These are phyloP conservation scores for Chaunax sp. DNA, from an alignment of 2,797 vertebrate genomes.

Conservation along the genomic window DNA sequence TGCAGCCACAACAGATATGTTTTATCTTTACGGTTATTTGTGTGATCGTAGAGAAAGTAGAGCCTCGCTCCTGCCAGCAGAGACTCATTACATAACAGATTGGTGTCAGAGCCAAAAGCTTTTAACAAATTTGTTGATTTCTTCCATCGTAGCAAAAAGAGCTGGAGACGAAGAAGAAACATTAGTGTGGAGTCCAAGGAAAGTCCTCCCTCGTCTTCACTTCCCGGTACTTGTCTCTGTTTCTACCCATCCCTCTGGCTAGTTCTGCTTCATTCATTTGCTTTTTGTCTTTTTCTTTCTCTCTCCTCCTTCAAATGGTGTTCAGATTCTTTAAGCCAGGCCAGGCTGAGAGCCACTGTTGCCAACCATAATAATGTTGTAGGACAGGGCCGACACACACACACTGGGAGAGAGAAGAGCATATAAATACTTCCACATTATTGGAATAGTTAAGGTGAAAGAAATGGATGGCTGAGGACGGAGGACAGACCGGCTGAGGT, in stretches of 20 bases:
- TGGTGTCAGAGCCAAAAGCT: constrained; percentile 5
- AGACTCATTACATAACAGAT: constrained; percentile 23
- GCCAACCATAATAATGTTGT: constrained; percentile 81
- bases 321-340: constrained; percentile 56
- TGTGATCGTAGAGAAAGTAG: constrained; percentile 23
- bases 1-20: constrained; percentile 25
- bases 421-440: constrained; percentile 77
- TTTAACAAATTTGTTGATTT: constrained; percentile 48
- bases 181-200: constrained; percentile 22
- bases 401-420: constrained; percentile 43
- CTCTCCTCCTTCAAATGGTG: constrained; percentile 41
- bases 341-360: constrained; percentile 44
- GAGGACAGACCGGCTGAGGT: constrained; percentile 59
- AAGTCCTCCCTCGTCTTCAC: not conserved
- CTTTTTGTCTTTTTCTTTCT: constrained; percentile 11
- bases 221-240: constrained; percentile 16
- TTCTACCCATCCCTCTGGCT: constrained; percentile 28
- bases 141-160: constrained; percentile 24
- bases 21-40: constrained; percentile 12
- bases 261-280: constrained; percentile 38
- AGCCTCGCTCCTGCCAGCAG: not conserved
- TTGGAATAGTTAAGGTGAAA: constrained; percentile 69
- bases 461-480: constrained; percentile 49
- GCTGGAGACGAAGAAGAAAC: constrained; percentile 10
- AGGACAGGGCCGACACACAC: constrained; percentile 49